A percentile compares a stretch with the other conserved stretches of the same genome.
phyloP scores from a whole-genome alignment of 2,113 vertebrate species.

The Epinephelus fuscoguttatus region DNA sequence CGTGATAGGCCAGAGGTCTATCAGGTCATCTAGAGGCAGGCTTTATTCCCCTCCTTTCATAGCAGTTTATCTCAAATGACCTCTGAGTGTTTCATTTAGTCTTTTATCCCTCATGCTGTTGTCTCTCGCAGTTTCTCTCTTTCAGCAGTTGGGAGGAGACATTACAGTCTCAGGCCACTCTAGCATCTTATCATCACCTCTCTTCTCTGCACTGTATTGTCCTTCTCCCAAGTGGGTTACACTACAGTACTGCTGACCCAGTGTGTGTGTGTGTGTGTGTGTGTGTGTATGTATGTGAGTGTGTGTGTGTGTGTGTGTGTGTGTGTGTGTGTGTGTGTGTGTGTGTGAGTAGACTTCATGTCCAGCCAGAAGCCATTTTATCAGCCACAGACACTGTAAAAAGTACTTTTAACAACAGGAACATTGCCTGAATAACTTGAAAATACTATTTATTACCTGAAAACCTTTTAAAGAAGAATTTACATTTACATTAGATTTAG shows the following conservation, averaged over 20 bases:
- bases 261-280: too few species aligned
- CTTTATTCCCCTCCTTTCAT: neutral
- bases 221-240: neutral
- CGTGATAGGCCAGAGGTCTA: neutral
- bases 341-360: constrained; percentile 1
- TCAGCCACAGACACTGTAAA: neutral
- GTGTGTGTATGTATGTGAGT: neutral
- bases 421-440: neutral
- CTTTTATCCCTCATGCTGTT: neutral
- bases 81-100: neutral
- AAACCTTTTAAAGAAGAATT: neutral
- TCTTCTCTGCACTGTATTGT: neutral
- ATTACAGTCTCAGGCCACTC: neutral
- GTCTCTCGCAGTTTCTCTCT: constrained; percentile 5
- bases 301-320: neutral
- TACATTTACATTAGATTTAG: neutral
- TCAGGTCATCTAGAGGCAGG: neutral
- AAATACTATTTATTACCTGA: neutral
- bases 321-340: neutral
- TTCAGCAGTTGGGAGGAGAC: neutral
- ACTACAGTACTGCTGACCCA: neutral
- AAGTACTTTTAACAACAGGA: neutral
- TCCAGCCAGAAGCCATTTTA: constrained; percentile 2
- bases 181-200: neutral
- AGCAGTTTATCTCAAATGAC: constrained; percentile 4